These are phyloP conservation scores for Picathartes gymnocephalus DNA, from an alignment of 2,113 vertebrate genomes.

Conservation along the genomic window DNA sequence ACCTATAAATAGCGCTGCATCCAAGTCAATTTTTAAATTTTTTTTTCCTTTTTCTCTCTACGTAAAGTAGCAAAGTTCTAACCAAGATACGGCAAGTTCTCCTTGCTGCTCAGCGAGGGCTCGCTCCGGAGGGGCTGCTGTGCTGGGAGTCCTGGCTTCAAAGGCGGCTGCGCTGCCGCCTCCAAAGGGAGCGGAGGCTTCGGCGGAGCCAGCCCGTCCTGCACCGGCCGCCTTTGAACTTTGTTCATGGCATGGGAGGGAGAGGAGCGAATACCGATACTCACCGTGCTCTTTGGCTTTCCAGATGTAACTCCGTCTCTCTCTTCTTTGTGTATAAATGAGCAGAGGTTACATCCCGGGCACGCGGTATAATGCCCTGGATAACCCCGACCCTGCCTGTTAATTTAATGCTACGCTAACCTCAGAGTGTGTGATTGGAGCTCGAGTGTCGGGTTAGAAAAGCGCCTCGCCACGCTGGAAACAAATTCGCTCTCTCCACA, in stretches of 20 bases:
- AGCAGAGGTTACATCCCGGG: constrained; percentile 30
- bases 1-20: constrained; percentile 54
- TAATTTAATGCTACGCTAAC: constrained; percentile 31
- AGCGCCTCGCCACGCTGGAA: neutral
- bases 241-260: neutral
- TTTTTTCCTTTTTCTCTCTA: neutral
- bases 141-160: neutral
- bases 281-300: constrained; percentile 44
- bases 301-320: constrained; percentile 22
- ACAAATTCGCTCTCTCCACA: neutral
- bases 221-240: constrained; percentile 25
- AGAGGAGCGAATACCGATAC: constrained; percentile 21
- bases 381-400: constrained; percentile 22
- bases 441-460: neutral
- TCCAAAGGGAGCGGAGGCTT: neutral
- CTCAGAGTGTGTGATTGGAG: neutral
- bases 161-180: neutral
- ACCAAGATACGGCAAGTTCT: neutral
- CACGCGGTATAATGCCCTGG: neutral
- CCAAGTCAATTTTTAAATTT: neutral
- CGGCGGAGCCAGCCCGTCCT: neutral
- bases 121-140: neutral
- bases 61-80: constrained; percentile 12
- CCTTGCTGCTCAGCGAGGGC: neutral
- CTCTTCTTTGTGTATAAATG: constrained; percentile 27